Evolutionary conservation across 2,888 invertebrate genomes (phyloP).

Genomic region (Balanococcus diminutus): DNA sequence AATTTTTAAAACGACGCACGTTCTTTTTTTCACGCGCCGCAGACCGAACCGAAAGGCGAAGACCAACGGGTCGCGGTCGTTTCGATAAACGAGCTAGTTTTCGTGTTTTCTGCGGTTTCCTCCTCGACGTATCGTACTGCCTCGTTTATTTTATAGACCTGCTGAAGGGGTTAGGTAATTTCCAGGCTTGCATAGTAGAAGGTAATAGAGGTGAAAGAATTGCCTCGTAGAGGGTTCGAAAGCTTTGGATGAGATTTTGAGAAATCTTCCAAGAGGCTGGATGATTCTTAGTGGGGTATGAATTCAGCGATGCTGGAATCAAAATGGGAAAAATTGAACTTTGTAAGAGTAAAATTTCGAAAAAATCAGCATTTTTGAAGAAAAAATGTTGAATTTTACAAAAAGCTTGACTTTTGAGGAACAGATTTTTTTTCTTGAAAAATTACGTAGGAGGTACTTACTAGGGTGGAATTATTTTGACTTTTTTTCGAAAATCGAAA

Average conservation of each 20-base stretch:
- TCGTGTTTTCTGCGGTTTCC: background rate
- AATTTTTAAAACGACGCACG: background rate
- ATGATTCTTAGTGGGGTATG: no score
- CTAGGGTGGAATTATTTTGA: no score
- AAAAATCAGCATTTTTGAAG: no score
- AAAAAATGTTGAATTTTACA: no score
- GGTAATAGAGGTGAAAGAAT: background rate
- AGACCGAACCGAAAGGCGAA: background rate
- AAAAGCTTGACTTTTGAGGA: no score
- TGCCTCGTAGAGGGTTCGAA: background rate
- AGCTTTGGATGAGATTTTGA: background rate
- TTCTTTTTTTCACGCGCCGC: background rate
- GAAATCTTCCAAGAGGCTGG: background rate
- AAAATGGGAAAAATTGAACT: background rate
- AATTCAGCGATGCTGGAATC: background rate
- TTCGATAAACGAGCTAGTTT: conserved; percentile 5
- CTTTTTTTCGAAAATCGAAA: no score
- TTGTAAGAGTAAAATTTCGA: no score
- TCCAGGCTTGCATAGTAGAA: background rate
- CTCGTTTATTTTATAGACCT: background rate
- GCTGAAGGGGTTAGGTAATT: background rate
- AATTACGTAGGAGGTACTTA: no score
- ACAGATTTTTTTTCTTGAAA: no score
- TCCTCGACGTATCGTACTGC: background rate
- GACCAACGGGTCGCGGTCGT: background rate